Evolutionary conservation across 1,140 invertebrate genomes (phyloP), one percentile per base, ranked within the genome.

Genomic region (Agrypnia vestita): DNA sequence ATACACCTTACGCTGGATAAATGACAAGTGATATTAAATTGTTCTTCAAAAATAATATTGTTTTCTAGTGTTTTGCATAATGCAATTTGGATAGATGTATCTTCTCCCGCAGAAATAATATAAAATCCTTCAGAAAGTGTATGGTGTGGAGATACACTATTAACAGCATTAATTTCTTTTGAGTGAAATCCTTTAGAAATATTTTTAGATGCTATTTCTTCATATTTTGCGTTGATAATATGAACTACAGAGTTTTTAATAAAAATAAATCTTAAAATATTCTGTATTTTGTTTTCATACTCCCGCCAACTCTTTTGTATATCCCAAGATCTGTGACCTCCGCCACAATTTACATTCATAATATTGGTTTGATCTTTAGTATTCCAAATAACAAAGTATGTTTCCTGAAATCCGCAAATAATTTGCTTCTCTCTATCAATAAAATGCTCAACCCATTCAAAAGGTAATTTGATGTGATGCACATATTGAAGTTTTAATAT

Each of bases 251-350:
- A 91, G 79, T 92, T 90, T 85, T 94, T 93, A 46, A 95, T 89
- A 84, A 92, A 95, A 8, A 90, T 84, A 80, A 95, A 91, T 62
- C 86, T 87, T n/a, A 92, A 86, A 64, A 84, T 83, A 82, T 88
- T 86, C 71, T 90, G 82, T 19, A 80, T 84, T 75, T 77, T 72
- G 56, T 84, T 82, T 43, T 85, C 75, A 12, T 76, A 43, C 82
- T 86, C 86, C 15, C 84, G 78, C 67, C 85, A 84, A 74, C 87
- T 85, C 17, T 90, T 84, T 13, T 86, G 84, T 82, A 91, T 93
- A 84, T 95, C 94, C 94, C 94, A 96, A 1, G 94, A 93, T 79
- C 95, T 90, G 83, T 96, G 95, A 0, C 95, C 95, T 13, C 95
- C 95, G 0, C 95, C 95, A 87, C 95, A 96, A 46, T 85, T 67